Base-by-base conservation (phyloP, 1,140 invertebrate species). In the Ruditapes philippinarum region DNA sequence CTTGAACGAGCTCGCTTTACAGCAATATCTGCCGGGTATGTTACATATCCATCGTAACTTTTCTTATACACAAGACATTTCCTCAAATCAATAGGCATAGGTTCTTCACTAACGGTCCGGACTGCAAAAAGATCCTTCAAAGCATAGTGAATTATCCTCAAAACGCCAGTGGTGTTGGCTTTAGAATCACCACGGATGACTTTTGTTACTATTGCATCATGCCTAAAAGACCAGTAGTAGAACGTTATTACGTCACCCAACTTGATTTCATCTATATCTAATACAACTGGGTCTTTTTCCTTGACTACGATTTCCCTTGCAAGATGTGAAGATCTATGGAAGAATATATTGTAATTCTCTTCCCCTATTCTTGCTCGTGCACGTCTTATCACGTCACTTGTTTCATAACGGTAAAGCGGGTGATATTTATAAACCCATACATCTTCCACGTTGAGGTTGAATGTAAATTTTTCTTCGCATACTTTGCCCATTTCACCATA, bases 341-440 rank as follows among this genome's bases (percentile, higher is more conserved):
- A n/a, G 1, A 79, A 31, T 5, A 65, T 0, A 19, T 42, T 87
- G 57, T 87, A 78, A 14, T 62, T 78, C n/a, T 65, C 36, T 42
- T 74, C 38, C 0, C 84, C 84, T 4, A 78, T 42, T 65, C 57
- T 76, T 2, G 33, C 74, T 31, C 54, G 74, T 0, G 70, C 84
- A 14, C 84, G 31, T 19, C 49, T 25, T n/a, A 87, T 65, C 7
- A 87, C 49, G 40, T 87, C 57, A 25, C 78, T 12, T n/a, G 19
- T 78, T 25, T 25, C 45, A 28, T 42, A 78, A 42, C 84, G 19
- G 57, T 78, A 78, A 12, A 76, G 33, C 12, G 84, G 84, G 33
- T 87, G 84, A 68, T 78, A 87, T 17, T 42, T 36, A n/a, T 87
- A 87, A 28, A 87, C 42, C 73, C 74, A 87, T n/a, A 87, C 33